phyloP scores from a whole-genome alignment of 2,888 invertebrate genomes.

The Celastrina argiolus region DNA sequence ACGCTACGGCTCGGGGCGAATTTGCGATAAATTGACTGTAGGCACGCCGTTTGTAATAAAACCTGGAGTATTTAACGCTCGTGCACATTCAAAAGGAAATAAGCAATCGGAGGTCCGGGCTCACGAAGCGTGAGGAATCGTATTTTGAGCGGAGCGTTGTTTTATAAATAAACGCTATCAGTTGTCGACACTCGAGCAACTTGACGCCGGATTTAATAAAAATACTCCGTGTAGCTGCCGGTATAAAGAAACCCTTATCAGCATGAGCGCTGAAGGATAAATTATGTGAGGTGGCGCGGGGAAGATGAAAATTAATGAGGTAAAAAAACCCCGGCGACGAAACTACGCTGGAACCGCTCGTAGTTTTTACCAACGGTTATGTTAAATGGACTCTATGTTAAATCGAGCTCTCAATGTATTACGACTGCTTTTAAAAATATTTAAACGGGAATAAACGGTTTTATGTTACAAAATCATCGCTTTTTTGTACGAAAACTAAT shows the following conservation, averaged over 20 bases:
- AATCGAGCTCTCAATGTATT: slow-evolving; percentile 15
- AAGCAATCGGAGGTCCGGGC: slow-evolving; percentile 32
- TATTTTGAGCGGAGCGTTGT: slow-evolving; percentile 64
- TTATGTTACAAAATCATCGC: not conserved
- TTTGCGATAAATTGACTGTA: slow-evolving; percentile 37
- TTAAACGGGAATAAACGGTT: not conserved
- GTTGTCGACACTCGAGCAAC: slow-evolving; percentile 70
- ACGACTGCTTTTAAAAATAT: not conserved
- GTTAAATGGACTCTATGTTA: slow-evolving; percentile 23
- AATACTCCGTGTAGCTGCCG: slow-evolving; percentile 50
- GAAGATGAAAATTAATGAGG: slow-evolving; percentile 78
- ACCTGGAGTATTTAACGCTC: slow-evolving; percentile 34
- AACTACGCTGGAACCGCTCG: slow-evolving; percentile 33
- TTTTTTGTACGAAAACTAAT: not conserved
- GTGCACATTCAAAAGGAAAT: slow-evolving; percentile 32
- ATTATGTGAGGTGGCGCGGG: slow-evolving; percentile 66
- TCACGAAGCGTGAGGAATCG: slow-evolving; percentile 48
- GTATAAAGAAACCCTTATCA: slow-evolving; percentile 68
- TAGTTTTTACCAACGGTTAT: slow-evolving; percentile 31
- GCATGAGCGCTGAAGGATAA: slow-evolving; percentile 72
- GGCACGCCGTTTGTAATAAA: slow-evolving; percentile 35
- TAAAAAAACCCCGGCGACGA: slow-evolving; percentile 54
- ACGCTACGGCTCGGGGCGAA: slow-evolving; percentile 29
- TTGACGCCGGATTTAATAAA: slow-evolving; percentile 67
- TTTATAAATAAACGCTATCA: slow-evolving; percentile 76